These are phyloP conservation scores for Thereva unica DNA, from an alignment of 2,888 invertebrate genomes.

Conservation along the genomic window DNA sequence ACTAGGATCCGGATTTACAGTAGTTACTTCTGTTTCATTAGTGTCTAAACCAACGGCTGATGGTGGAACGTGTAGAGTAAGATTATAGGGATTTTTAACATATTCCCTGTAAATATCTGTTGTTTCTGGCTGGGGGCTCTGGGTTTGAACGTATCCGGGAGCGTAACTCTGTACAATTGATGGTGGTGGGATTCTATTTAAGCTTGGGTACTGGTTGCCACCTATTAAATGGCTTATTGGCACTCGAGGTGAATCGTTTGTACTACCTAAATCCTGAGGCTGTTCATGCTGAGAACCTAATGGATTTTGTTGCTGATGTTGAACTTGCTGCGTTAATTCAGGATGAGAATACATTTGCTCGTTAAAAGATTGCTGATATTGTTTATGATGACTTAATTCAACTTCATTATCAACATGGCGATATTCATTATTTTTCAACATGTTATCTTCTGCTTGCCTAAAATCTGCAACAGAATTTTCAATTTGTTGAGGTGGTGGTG, in stretches of 20 bases:
- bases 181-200: conserved; percentile 47
- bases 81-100: conserved; percentile 56
- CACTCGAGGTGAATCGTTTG: conserved; percentile 45
- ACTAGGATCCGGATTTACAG: conserved; percentile 36
- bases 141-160: conserved; percentile 49
- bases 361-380: no score
- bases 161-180: conserved; percentile 56
- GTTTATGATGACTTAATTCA: no score
- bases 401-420: no score
- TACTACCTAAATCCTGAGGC: not conserved
- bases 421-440: no score
- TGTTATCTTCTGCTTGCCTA: not conserved
- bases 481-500: conserved; percentile 43
- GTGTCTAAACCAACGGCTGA: conserved; percentile 15
- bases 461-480: not conserved
- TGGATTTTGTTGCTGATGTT: no score
- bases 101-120: conserved; percentile 56
- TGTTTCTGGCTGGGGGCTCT: conserved; percentile 42
- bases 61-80: conserved; percentile 55
- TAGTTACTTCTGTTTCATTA: conserved; percentile 37
- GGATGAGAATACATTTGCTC: no score
- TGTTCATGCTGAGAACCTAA: not conserved
- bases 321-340: no score
- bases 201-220: conserved; percentile 54
- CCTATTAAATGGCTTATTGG: conserved; percentile 53